These are phyloP conservation scores for Malurus cyaneus DNA, from an alignment of 2,113 vertebrate species.

Conservation along the genomic window DNA sequence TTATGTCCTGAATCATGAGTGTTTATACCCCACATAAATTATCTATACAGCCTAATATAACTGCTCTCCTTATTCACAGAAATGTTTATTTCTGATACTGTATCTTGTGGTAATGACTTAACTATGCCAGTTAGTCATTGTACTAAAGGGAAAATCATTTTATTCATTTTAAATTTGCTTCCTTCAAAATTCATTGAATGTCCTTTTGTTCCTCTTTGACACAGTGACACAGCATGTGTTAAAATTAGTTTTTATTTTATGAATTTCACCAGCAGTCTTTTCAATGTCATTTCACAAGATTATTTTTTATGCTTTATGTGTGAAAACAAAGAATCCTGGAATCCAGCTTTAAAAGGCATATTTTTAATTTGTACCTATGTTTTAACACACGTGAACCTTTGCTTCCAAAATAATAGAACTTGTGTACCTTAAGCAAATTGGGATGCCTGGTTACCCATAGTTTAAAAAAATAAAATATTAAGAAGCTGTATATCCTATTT, in stretches of 20 bases:
- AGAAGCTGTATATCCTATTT: not conserved
- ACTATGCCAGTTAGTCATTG: not conserved
- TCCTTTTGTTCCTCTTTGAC: not conserved
- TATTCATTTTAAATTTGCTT: slow-evolving; percentile 26
- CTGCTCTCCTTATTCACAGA: slow-evolving; percentile 18
- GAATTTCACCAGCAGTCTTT: not conserved
- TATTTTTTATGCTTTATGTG: not conserved
- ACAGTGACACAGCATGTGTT: not conserved
- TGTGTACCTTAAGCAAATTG: not conserved
- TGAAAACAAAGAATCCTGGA: not conserved
- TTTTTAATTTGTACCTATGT: not conserved
- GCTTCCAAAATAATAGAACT: not conserved
- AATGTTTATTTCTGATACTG: slow-evolving; percentile 26
- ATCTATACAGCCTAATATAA: not conserved
- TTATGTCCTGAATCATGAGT: slow-evolving; percentile 2
- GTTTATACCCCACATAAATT: slow-evolving; percentile 36
- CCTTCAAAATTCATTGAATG: not conserved
- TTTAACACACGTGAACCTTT: not conserved
- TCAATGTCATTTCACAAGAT: not conserved
- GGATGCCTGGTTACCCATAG: not conserved
- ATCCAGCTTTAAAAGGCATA: not conserved
- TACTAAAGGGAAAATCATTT: not conserved
- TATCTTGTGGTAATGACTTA: not conserved
- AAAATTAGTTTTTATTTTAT: slow-evolving; percentile 16
- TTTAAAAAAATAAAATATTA: not conserved